Percentiles rank a stretch among this genome's conserved stretches.
phyloP scores from a whole-genome alignment of 2,888 invertebrate species.

The Lysandra bellargus region DNA sequence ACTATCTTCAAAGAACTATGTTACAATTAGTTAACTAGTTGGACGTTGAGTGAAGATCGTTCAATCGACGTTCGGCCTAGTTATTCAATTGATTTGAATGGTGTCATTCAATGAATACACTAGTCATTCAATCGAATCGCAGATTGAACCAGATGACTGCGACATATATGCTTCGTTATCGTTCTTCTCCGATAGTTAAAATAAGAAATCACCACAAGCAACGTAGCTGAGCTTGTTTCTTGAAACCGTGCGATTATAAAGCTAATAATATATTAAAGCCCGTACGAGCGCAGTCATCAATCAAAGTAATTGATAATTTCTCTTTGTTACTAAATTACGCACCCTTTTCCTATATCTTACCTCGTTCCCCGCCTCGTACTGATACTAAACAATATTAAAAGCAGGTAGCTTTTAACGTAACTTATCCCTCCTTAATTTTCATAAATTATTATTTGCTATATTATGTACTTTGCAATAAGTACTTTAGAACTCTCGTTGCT shows the following conservation, averaged over 20 bases:
- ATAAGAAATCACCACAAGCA: not conserved
- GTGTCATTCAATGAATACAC: no score
- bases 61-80: no score
- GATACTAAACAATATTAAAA: not conserved
- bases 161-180: not conserved
- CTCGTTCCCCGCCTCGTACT: not conserved
- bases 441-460: not conserved
- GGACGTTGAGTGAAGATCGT: no score
- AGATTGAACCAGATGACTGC: no score
- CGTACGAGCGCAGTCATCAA: constrained; percentile 18
- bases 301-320: constrained; percentile 30
- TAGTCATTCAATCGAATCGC: no score
- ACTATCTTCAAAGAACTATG: no score
- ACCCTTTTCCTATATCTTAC: constrained; percentile 7
- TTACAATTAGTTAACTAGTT: no score
- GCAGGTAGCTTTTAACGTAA: not conserved
- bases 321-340: constrained; percentile 6
- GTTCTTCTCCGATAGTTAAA: not conserved
- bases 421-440: not conserved
- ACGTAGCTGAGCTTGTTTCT: not conserved
- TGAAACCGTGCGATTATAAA: not conserved
- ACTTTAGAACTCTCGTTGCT: no score
- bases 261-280: not conserved
- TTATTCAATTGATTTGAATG: no score
- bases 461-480: no score